Conservation (phyloP, 1,140 invertebrate species). For the Aricia agestis region DNA sequence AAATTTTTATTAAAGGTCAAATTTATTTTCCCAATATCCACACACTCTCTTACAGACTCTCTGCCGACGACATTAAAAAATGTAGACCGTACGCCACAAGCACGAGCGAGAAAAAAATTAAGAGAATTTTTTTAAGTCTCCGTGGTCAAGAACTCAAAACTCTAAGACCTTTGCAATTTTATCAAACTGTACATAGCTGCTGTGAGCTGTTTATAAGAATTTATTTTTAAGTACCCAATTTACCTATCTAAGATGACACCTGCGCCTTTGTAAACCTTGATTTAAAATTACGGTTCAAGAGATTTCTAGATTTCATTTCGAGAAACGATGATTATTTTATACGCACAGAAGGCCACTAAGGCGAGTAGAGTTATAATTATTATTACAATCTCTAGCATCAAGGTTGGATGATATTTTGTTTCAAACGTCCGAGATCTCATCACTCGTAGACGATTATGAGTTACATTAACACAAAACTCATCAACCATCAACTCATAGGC, state of each 20-base stretch:
- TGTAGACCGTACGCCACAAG: too few relatives aligned
- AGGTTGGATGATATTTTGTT: constrained; percentile 1
- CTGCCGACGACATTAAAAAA: too few relatives aligned
- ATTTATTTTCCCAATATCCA: too few relatives aligned
- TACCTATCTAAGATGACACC: neutral
- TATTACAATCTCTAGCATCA: neutral
- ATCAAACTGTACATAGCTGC: too few relatives aligned
- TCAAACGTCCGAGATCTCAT: neutral
- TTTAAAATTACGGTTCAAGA: neutral
- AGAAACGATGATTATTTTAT: neutral
- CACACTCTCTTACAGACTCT: too few relatives aligned
- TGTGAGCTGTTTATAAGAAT: too few relatives aligned
- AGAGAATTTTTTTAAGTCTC: too few relatives aligned
- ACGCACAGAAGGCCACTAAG: neutral
- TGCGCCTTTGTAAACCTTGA: neutral
- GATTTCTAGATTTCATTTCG: neutral
- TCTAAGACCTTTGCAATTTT: too few relatives aligned
- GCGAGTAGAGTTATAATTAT: constrained; percentile 1
- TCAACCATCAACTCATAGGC: too few relatives aligned
- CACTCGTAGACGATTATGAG: neutral
- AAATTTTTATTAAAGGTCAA: too few relatives aligned
- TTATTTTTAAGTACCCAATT: neutral
- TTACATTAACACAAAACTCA: neutral
- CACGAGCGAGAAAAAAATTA: too few relatives aligned
- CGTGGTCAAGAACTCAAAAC: too few relatives aligned